Conservation (phyloP, 2,797 vertebrate species). For the Tragopan temminckii region DNA sequence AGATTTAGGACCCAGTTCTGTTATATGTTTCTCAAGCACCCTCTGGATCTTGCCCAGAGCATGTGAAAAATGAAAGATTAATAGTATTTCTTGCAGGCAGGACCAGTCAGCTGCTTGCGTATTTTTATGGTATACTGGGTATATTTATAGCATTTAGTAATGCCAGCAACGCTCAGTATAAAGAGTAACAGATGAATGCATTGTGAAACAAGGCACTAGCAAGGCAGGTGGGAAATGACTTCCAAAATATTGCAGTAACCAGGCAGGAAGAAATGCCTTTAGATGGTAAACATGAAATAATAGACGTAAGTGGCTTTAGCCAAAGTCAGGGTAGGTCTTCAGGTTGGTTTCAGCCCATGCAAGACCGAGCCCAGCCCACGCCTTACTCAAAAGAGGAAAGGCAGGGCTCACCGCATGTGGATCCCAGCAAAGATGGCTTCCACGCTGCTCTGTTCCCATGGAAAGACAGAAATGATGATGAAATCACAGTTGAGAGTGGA, state of each 20-base stretch:
- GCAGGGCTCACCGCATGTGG: fast-evolving
- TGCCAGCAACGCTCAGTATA: slow-evolving; percentile 38
- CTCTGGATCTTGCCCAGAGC: slow-evolving; percentile 45
- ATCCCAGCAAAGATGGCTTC: neutral
- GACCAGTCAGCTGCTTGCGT: slow-evolving; percentile 41
- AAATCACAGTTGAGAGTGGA: neutral
- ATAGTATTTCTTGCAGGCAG: slow-evolving; percentile 51
- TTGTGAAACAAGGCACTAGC: slow-evolving; percentile 13
- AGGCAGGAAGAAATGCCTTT: slow-evolving; percentile 1
- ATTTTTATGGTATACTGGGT: slow-evolving; percentile 32
- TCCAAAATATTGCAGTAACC: slow-evolving; percentile 36
- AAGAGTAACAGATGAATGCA: slow-evolving; percentile 54
- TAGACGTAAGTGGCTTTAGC: neutral
- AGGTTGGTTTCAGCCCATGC: fast-evolving
- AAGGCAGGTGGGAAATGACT: slow-evolving; percentile 52
- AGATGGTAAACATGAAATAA: neutral
- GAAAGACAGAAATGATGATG: neutral
- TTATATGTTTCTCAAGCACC: slow-evolving; percentile 22
- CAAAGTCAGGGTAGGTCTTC: neutral
- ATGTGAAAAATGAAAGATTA: slow-evolving; percentile 63
- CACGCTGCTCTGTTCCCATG: fast-evolving
- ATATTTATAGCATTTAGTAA: slow-evolving; percentile 60
- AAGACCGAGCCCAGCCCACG: fast-evolving
- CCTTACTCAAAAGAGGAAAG: neutral
- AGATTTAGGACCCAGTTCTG: neutral